Evolutionary conservation across 2,113 vertebrate species (phyloP).

Genomic region (Pantherophis guttatus): DNA sequence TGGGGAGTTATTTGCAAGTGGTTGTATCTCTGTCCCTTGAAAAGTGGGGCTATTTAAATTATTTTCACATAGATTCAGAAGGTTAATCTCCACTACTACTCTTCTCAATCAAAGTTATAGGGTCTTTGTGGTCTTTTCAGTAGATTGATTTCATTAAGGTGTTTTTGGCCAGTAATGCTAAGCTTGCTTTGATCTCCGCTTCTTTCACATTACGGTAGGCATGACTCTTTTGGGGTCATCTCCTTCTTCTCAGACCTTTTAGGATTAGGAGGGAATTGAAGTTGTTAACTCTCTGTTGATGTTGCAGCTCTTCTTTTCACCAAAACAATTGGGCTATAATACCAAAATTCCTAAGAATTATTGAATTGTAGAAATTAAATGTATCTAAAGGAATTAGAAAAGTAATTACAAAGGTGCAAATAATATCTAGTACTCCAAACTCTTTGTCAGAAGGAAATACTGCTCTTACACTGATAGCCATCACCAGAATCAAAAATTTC

Average conservation of each 20-base stretch:
- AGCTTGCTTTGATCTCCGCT: not conserved
- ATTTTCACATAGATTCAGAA: not conserved
- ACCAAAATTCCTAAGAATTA: not conserved
- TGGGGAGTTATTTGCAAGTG: not conserved
- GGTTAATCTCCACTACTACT: not conserved
- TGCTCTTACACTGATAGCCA: not conserved
- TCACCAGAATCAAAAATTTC: not conserved
- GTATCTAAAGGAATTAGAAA: not conserved
- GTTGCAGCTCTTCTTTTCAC: not conserved
- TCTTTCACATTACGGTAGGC: not conserved
- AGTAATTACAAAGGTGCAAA: not conserved
- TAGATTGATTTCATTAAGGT: not conserved
- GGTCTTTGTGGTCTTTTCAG: not conserved
- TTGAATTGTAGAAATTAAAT: not conserved
- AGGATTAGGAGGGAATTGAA: not conserved
- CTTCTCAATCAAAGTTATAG: not conserved
- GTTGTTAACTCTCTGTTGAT: not conserved
- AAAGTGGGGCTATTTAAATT: not conserved
- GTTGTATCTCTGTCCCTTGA: not conserved
- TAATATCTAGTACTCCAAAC: not conserved
- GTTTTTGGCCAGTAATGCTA: not conserved
- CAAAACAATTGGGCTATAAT: not conserved
- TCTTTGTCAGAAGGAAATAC: not conserved
- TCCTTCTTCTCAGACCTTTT: not conserved
- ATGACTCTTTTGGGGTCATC: not conserved